Evolutionary conservation across 2,113 vertebrate species (phyloP).

Genomic region (Odontesthes bonariensis): DNA sequence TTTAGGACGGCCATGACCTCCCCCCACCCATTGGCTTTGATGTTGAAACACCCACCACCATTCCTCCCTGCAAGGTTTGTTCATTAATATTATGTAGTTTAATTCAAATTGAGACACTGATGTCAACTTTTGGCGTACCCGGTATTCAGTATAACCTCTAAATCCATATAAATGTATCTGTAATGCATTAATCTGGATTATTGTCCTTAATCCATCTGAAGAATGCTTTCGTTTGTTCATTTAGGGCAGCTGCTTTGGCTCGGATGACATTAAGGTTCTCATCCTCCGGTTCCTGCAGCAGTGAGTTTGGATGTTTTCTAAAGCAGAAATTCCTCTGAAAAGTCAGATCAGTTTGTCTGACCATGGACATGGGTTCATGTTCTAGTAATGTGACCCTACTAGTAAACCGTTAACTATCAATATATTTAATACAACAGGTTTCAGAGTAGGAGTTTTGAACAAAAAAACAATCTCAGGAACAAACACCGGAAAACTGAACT

Average conservation of each 20-base stretch:
- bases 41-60: conserved; percentile 86
- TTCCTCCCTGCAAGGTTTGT: conserved; percentile 89
- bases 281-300: conserved; percentile 89
- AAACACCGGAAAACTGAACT: background rate
- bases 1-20: conserved; percentile 90
- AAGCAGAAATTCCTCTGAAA: background rate
- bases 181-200: background rate
- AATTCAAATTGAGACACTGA: background rate
- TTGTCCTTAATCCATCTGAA: background rate
- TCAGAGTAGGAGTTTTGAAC: no score
- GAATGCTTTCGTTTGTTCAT: conserved; percentile 9
- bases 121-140: background rate
- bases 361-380: background rate
- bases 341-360: background rate
- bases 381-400: background rate
- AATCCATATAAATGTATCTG: background rate
- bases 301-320: conserved; percentile 80
- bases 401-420: background rate
- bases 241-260: conserved; percentile 89
- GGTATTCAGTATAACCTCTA: background rate
- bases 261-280: conserved; percentile 86
- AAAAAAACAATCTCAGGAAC: background rate
- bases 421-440: background rate
- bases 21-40: conserved; percentile 91
- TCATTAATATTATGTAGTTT: background rate